Conservation (phyloP, 2,888 invertebrate genomes). For the Idaea biselata region DNA sequence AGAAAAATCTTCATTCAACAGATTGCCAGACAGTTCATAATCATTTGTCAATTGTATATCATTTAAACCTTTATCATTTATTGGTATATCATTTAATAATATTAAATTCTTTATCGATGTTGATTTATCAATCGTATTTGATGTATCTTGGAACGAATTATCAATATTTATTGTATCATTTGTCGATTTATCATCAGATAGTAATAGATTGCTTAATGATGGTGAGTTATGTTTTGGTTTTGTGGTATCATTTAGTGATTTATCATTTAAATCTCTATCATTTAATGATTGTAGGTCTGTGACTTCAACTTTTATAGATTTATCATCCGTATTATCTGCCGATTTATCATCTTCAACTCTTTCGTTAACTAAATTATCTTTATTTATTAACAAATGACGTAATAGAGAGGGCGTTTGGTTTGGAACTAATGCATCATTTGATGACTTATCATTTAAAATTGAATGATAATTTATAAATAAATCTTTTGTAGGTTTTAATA, state of each 20-base stretch:
- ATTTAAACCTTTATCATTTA: background rate
- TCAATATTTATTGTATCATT: background rate
- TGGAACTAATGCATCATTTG: background rate
- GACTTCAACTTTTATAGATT: background rate
- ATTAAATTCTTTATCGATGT: background rate
- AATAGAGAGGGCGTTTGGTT: background rate
- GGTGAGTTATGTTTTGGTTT: background rate
- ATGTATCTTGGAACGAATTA: too few species aligned
- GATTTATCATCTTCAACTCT: background rate
- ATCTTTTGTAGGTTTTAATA: background rate
- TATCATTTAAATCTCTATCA: background rate
- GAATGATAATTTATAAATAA: background rate
- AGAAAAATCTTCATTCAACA: background rate
- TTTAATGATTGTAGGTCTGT: background rate
- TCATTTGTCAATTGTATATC: background rate
- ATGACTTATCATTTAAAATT: background rate
- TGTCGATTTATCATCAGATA: background rate
- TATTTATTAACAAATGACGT: background rate
- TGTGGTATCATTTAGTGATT: background rate
- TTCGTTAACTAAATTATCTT: background rate
- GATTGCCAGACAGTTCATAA: background rate
- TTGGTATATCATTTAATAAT: background rate
- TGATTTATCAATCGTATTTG: background rate
- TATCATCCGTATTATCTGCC: background rate
- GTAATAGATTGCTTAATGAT: background rate